These are phyloP conservation scores for Liopterus haemorrhoidalis DNA, from an alignment of 2,888 invertebrate genomes.

Conservation along the genomic window DNA sequence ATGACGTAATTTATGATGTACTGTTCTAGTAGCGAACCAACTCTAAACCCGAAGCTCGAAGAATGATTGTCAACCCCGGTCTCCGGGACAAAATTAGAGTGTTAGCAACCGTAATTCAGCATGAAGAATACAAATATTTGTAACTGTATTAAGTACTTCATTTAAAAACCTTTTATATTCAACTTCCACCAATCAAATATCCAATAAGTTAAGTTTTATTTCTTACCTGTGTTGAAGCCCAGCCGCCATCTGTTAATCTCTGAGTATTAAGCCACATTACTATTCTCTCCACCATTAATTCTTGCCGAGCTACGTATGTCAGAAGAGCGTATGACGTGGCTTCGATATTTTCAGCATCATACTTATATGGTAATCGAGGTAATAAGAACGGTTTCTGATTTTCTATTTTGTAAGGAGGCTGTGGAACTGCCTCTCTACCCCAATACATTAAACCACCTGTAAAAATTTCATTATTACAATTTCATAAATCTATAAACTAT, in stretches of 20 bases:
- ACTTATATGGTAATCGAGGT: conserved; percentile 80
- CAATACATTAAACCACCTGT: conserved; percentile 77
- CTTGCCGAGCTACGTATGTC: conserved; percentile 80
- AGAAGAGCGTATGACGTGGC: conserved; percentile 88
- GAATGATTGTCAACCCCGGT: too few relatives aligned
- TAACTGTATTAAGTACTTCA: too few relatives aligned
- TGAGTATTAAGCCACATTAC: conserved; percentile 89
- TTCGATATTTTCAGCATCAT: conserved; percentile 87
- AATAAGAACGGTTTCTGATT: conserved; percentile 87
- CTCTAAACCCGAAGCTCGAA: too few relatives aligned
- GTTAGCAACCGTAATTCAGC: too few relatives aligned
- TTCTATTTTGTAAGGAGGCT: conserved; percentile 78
- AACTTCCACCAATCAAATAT: background rate
- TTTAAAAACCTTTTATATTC: too few relatives aligned
- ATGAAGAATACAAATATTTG: too few relatives aligned
- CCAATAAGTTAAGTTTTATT: background rate
- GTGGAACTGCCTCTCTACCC: conserved; percentile 73
- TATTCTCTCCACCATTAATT: conserved; percentile 73
- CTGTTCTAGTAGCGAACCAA: too few relatives aligned
- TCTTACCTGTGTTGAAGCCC: conserved; percentile 72
- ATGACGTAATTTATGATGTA: too few relatives aligned
- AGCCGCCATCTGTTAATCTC: conserved; percentile 78
- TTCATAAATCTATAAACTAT: background rate
- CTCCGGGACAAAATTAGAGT: too few relatives aligned
- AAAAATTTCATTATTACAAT: conserved; percentile 17